Percentiles rank a stretch among this genome's conserved stretches.
phyloP scores from a whole-genome alignment of 2,113 vertebrate genomes.

The Campylomormyrus tamandua region DNA sequence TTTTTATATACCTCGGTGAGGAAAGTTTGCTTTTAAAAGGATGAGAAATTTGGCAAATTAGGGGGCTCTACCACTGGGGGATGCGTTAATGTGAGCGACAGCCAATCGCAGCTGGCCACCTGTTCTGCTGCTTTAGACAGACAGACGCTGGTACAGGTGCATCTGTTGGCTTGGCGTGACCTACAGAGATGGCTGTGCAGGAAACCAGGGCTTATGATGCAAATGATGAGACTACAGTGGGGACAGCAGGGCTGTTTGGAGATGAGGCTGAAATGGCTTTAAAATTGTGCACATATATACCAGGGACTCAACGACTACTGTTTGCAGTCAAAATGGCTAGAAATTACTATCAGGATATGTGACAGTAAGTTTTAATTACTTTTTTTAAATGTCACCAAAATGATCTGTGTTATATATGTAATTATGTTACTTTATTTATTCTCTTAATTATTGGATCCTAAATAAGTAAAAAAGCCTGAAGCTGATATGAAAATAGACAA shows the following conservation, averaged over 20 bases:
- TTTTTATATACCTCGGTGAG: neutral
- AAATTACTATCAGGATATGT: neutral
- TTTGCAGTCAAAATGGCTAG: neutral
- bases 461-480: constrained; percentile 68
- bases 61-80: constrained; percentile 23
- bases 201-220: neutral
- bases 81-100: constrained; percentile 35
- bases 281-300: neutral
- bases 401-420: constrained; percentile 11
- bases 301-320: neutral
- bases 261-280: neutral
- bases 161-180: constrained; percentile 20
- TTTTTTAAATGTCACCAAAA: constrained; percentile 36
- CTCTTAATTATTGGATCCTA: constrained; percentile 62
- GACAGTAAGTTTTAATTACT: constrained; percentile 20
- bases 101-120: constrained; percentile 49
- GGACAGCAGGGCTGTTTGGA: neutral
- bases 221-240: neutral
- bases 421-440: constrained; percentile 58
- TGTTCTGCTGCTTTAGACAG: constrained; percentile 48
- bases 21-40: neutral
- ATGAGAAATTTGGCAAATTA: constrained; percentile 25
- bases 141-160: constrained; percentile 65
- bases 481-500: constrained; percentile 65
- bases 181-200: constrained; percentile 11